A percentile compares a stretch with the other conserved stretches of the same genome.
These are phyloP conservation scores for Pantala flavescens DNA, from an alignment of 1,140 invertebrate species.

Conservation along the genomic window DNA sequence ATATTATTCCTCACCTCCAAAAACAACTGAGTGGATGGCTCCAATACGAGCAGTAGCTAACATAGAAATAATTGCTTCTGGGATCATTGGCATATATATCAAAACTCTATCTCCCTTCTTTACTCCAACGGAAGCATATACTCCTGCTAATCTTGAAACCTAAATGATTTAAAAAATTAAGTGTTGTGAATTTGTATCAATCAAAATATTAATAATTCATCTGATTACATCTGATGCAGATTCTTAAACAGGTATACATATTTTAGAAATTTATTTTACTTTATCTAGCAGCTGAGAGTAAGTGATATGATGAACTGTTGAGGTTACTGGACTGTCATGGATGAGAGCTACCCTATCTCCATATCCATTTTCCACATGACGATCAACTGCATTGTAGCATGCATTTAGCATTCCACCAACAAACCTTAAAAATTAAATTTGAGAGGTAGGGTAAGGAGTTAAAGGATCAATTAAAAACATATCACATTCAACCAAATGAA, in stretches of 20 bases:
- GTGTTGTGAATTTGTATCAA: background rate
- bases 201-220: background rate
- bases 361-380: slow-evolving; percentile 68
- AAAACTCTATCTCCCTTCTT: slow-evolving; percentile 64
- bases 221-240: background rate
- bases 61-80: slow-evolving; percentile 77
- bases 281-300: slow-evolving; percentile 70
- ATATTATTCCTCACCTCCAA: slow-evolving; percentile 54
- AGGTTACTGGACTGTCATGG: slow-evolving; percentile 79
- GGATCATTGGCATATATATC: slow-evolving; percentile 87
- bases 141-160: slow-evolving; percentile 67
- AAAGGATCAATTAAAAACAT: too few relatives aligned
- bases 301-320: slow-evolving; percentile 59
- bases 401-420: slow-evolving; percentile 83
- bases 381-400: slow-evolving; percentile 85
- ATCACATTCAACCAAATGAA: too few relatives aligned
- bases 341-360: slow-evolving; percentile 73
- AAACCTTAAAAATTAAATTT: slow-evolving; percentile 49
- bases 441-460: too few relatives aligned
- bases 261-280: slow-evolving; percentile 35
- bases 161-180: slow-evolving; percentile 27
- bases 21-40: slow-evolving; percentile 78
- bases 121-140: slow-evolving; percentile 59
- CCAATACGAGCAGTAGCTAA: slow-evolving; percentile 70
- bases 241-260: background rate